Conservation (phyloP, 2,888 invertebrate species). For the Colostygia pectinataria region DNA sequence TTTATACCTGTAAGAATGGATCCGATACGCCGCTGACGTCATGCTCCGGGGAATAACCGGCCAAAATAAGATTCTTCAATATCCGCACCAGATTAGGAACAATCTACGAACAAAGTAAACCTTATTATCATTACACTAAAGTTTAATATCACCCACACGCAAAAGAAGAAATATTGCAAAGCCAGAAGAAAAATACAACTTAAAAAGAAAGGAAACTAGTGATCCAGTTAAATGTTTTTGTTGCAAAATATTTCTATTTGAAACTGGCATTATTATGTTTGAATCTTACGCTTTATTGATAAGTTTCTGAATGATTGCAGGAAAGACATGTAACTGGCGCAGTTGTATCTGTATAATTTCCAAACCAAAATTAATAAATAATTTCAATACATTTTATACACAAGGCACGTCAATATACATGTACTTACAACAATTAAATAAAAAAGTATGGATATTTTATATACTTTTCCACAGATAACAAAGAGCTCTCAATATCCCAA, state of each 20-base stretch:
- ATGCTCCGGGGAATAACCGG: constrained; percentile 99
- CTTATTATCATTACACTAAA: constrained; percentile 31
- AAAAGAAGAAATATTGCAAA: constrained; percentile 55
- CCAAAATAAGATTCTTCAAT: constrained; percentile 98
- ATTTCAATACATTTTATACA: constrained; percentile 35
- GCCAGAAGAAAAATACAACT: constrained; percentile 43
- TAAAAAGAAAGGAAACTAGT: constrained; percentile 20
- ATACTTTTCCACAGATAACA: constrained; percentile 19
- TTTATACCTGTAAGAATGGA: constrained; percentile 96
- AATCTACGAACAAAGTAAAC: constrained; percentile 86
- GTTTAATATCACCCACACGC: constrained; percentile 43
- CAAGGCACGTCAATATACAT: constrained; percentile 31
- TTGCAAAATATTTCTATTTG: too few relatives aligned
- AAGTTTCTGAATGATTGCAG: too few relatives aligned
- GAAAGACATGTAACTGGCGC: too few relatives aligned
- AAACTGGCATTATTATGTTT: too few relatives aligned
- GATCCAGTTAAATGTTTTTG: too few relatives aligned
- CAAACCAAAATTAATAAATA: background rate
- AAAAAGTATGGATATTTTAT: background rate
- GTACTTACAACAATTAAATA: constrained; percentile 31
- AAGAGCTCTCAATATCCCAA: constrained; percentile 15
- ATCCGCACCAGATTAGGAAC: constrained; percentile 99
- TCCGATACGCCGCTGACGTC: constrained; percentile 99
- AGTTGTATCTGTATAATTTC: too few relatives aligned
- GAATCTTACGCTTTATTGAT: too few relatives aligned